Percentiles rank a stretch among this genome's conserved stretches.
Evolutionary conservation across 1,140 invertebrate genomes (phyloP).

Genomic region (Drosophila lacteicornis): DNA sequence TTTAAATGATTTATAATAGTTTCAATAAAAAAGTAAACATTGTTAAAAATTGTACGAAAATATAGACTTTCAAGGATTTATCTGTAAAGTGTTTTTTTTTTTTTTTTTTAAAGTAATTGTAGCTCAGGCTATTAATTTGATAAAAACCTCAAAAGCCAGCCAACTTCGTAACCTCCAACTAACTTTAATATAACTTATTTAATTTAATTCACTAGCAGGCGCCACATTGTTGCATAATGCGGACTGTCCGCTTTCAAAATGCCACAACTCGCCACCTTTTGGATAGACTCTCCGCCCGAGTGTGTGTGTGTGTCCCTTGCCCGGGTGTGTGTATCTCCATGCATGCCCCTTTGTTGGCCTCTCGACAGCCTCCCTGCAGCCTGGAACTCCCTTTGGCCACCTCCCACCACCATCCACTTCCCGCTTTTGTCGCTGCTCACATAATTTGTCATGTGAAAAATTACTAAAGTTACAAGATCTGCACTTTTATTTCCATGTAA

Average conservation of each 20-base stretch:
- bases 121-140: no score
- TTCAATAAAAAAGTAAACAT: no score
- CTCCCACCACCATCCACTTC: slow-evolving; percentile 12
- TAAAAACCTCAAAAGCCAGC: no score
- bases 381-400: background rate
- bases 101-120: no score
- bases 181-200: slow-evolving; percentile 37
- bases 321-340: slow-evolving; percentile 23
- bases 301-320: slow-evolving; percentile 24
- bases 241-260: slow-evolving; percentile 56
- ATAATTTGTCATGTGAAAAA: slow-evolving; percentile 85
- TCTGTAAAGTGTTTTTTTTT: no score
- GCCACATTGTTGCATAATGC: slow-evolving; percentile 53
- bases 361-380: slow-evolving; percentile 20
- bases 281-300: slow-evolving; percentile 40
- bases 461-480: slow-evolving; percentile 84
- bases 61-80: no score
- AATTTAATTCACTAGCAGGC: slow-evolving; percentile 13
- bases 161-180: background rate
- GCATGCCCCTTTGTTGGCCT: slow-evolving; percentile 62
- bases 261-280: slow-evolving; percentile 68
- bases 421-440: slow-evolving; percentile 69
- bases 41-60: no score
- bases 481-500: slow-evolving; percentile 82
- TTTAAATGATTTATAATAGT: background rate